phyloP scores from a whole-genome alignment of 2,797 vertebrate species.

The Brachyalestes nurse region DNA sequence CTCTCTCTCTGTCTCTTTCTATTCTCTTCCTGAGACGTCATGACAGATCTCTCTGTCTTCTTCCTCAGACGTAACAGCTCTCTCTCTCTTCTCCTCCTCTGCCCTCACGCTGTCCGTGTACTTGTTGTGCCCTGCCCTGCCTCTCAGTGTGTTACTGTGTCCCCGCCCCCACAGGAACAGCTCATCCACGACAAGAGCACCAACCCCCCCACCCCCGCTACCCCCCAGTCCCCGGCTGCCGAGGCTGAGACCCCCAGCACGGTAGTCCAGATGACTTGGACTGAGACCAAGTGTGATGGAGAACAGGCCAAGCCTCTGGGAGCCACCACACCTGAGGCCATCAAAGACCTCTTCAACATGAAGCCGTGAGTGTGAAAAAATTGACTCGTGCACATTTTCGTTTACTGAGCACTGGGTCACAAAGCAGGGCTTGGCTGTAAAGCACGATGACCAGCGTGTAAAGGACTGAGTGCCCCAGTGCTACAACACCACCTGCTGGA shows the following conservation, averaged over 20 bases:
- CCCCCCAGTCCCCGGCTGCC: constrained; percentile 82
- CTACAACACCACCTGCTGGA: constrained; percentile 43
- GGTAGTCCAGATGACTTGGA: constrained; percentile 98
- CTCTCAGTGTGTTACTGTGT: constrained; percentile 79
- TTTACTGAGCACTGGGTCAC: not conserved
- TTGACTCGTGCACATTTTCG: not conserved
- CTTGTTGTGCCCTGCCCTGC: constrained; percentile 53
- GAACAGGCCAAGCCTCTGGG: constrained; percentile 69
- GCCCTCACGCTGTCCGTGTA: constrained; percentile 67
- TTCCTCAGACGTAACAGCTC: constrained; percentile 42
- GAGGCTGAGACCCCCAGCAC: constrained; percentile 86
- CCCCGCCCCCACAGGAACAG: constrained; percentile 86
- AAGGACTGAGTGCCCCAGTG: not conserved
- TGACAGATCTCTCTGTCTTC: not conserved
- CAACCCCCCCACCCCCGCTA: constrained; percentile 88
- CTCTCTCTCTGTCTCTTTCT: not conserved
- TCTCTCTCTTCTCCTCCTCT: constrained; percentile 57
- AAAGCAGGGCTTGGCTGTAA: not conserved
- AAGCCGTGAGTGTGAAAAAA: constrained; percentile 86
- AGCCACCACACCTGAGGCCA: constrained; percentile 30
- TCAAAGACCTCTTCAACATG: constrained; percentile 93
- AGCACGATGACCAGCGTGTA: not conserved
- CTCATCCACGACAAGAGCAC: constrained; percentile 94
- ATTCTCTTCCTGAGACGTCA: not conserved
- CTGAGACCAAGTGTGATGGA: constrained; percentile 85